Evolutionary conservation across 2,113 vertebrate genomes (phyloP).

Genomic region (Sminthopsis crassicaudata): DNA sequence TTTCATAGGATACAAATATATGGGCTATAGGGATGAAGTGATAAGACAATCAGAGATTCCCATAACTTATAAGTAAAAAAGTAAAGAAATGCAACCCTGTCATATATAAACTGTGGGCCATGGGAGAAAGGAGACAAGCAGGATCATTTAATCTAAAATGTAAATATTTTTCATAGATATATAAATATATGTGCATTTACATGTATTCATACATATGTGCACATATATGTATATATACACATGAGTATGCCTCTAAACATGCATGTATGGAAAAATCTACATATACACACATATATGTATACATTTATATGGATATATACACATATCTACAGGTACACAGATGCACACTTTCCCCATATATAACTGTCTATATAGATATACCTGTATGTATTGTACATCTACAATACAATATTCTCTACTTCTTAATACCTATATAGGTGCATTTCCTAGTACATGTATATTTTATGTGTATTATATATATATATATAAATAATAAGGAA

Average conservation of each 20-base stretch:
- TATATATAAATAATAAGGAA: neutral
- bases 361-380: too few species aligned
- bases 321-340: neutral
- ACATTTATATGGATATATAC: neutral
- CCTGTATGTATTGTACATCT: too few species aligned
- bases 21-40: neutral
- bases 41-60: neutral
- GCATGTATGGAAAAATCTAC: neutral
- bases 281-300: neutral
- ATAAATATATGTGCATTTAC: too few species aligned
- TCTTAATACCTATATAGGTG: neutral
- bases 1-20: neutral
- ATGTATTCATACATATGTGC: too few species aligned
- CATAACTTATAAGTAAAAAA: neutral
- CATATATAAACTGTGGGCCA: neutral
- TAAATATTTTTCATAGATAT: neutral
- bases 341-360: too few species aligned
- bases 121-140: neutral
- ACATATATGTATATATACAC: neutral
- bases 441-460: neutral
- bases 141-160: conserved; percentile 2
- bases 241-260: neutral
- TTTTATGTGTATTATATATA: neutral
- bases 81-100: neutral
- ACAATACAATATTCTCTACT: neutral